phyloP scores from a whole-genome alignment of 1,140 invertebrate species.

The Amphibalanus amphitrite region DNA sequence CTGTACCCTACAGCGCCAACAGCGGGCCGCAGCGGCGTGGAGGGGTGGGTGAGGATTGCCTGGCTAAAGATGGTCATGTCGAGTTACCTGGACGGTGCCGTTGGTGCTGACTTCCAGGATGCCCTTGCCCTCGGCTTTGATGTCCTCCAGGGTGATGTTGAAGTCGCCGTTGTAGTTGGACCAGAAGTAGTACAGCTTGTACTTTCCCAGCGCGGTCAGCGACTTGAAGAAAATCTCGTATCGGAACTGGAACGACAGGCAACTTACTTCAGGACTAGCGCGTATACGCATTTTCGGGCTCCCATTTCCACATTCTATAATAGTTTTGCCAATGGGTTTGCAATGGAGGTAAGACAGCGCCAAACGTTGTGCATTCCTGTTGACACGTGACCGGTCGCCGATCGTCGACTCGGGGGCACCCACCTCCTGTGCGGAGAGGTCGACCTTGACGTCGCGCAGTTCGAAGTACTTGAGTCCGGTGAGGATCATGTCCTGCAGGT shows the following conservation, averaged over 20 bases:
- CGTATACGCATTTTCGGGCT: too few species aligned
- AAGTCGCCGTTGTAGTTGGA: neutral
- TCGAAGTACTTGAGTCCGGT: neutral
- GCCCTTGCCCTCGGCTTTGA: neutral
- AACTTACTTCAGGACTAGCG: too few species aligned
- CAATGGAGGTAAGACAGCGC: too few species aligned
- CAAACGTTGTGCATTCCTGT: too few species aligned
- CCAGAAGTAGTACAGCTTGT: conserved; percentile 3
- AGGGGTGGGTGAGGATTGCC: too few species aligned
- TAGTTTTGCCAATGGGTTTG: too few species aligned
- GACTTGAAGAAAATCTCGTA: conserved; percentile 2
- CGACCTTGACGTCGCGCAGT: neutral
- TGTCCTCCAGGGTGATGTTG: neutral
- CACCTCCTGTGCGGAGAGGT: neutral
- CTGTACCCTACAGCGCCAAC: too few species aligned
- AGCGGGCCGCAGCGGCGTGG: too few species aligned
- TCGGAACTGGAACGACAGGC: neutral
- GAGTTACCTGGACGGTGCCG: conserved; percentile 1
- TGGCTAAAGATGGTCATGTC: too few species aligned
- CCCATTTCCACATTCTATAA: too few species aligned
- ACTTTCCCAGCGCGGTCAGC: conserved; percentile 2
- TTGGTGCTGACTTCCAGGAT: conserved; percentile 4
- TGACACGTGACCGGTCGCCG: too few species aligned
- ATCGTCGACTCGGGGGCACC: too few species aligned
- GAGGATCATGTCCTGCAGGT: neutral